A percentile compares a stretch with the other conserved stretches of the same genome.
Evolutionary conservation across 2,888 invertebrate genomes (phyloP).

Genomic region (Drosophila mettleri): DNA sequence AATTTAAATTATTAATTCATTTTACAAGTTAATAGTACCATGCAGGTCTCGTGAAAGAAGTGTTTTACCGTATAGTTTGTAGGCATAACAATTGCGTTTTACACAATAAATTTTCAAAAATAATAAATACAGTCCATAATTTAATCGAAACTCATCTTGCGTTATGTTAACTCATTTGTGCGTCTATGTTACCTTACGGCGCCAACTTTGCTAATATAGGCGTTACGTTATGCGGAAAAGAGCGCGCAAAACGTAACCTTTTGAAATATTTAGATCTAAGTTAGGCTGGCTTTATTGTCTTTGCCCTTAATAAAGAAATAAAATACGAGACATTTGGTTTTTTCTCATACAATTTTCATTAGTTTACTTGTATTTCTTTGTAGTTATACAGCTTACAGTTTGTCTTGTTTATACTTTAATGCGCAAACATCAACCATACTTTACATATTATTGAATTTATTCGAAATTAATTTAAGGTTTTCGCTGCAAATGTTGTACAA

Average conservation of each 20-base stretch:
- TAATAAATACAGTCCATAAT: neutral
- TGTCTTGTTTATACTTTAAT: conserved; percentile 23
- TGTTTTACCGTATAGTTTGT: no score
- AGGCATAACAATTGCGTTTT: no score
- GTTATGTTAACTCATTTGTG: conserved; percentile 2
- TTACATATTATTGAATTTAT: conserved; percentile 13
- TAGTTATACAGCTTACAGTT: conserved; percentile 64
- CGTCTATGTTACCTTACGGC: neutral
- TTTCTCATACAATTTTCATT: conserved; percentile 37
- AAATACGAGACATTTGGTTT: neutral
- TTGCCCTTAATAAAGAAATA: neutral
- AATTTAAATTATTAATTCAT: neutral
- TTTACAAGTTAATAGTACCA: no score
- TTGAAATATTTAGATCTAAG: neutral
- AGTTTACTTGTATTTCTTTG: conserved; percentile 52
- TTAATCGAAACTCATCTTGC: neutral
- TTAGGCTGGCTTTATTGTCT: no score
- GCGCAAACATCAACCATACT: conserved; percentile 3
- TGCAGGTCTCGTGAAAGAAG: no score
- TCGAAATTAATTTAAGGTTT: conserved; percentile 7
- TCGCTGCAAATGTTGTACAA: conserved; percentile 44
- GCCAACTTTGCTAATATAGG: neutral
- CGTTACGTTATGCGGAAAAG: neutral
- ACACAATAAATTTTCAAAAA: neutral
- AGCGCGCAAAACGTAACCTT: neutral